Evolutionary conservation across 1,140 invertebrate genomes (phyloP).

Genomic region (Lasaia peninsularis): DNA sequence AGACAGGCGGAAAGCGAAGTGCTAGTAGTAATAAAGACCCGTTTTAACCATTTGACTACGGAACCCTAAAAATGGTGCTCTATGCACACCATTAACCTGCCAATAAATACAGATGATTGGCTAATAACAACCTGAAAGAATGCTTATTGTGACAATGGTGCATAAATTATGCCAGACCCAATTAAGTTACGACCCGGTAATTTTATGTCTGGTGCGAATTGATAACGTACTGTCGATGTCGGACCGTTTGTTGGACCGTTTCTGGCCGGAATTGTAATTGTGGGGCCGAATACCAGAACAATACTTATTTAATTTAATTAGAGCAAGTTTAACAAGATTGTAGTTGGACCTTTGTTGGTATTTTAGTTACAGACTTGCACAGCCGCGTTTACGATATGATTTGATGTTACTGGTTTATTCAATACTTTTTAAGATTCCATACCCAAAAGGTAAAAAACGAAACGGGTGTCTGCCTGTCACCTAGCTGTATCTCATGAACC

Average conservation of each 20-base stretch:
- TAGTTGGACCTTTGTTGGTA: neutral
- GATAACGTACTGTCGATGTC: slow-evolving; percentile 1
- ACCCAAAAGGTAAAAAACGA: too few relatives aligned
- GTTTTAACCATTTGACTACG: too few relatives aligned
- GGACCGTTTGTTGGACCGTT: neutral
- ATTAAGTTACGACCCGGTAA: slow-evolving; percentile 11
- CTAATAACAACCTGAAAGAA: slow-evolving; percentile 5
- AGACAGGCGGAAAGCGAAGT: too few relatives aligned
- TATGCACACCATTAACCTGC: neutral
- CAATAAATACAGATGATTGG: slow-evolving; percentile 10
- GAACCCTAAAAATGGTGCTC: neutral
- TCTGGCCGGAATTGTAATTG: neutral
- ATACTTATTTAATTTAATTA: slow-evolving; percentile 3
- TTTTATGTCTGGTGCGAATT: slow-evolving; percentile 10
- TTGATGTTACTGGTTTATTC: too few relatives aligned
- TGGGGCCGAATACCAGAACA: neutral
- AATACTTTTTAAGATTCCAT: too few relatives aligned
- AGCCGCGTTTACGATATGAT: too few relatives aligned
- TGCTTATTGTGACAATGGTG: slow-evolving; percentile 8
- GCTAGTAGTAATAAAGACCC: too few relatives aligned
- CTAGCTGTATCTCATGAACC: too few relatives aligned
- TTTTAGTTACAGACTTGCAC: neutral
- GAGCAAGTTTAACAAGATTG: slow-evolving; percentile 6
- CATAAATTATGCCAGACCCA: slow-evolving; percentile 8
- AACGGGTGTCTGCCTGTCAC: too few relatives aligned